These are phyloP conservation scores for Smittia sp. DNA, from an alignment of 2,888 invertebrate species.

Conservation along the genomic window DNA sequence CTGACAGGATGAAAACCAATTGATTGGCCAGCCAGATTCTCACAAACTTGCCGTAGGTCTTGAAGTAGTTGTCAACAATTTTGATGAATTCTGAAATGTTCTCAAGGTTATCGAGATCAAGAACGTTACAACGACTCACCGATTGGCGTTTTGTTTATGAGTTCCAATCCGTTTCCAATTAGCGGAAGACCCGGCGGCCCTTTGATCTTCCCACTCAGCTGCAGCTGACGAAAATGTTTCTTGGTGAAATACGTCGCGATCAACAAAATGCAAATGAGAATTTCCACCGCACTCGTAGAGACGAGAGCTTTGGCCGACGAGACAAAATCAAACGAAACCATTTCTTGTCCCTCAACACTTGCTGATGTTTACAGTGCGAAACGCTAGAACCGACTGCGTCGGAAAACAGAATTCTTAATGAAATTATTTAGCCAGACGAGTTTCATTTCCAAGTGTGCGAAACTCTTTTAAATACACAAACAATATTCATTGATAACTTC, in stretches of 20 bases:
- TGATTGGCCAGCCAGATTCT: slow-evolving; percentile 53
- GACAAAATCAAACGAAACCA: too few relatives aligned
- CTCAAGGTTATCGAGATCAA: not conserved
- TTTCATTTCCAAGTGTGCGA: too few relatives aligned
- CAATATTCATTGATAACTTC: too few relatives aligned
- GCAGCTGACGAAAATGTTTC: slow-evolving; percentile 3
- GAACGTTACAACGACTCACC: slow-evolving; percentile 1
- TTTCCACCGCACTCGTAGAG: too few relatives aligned
- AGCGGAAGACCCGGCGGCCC: slow-evolving; percentile 47
- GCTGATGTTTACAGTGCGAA: too few relatives aligned
- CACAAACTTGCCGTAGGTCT: slow-evolving; percentile 26
- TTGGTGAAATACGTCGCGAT: not conserved
- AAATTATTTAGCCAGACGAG: too few relatives aligned
- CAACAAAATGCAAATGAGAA: too few relatives aligned
- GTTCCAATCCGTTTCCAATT: slow-evolving; percentile 46
- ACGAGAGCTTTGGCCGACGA: too few relatives aligned
- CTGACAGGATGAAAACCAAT: slow-evolving; percentile 53
- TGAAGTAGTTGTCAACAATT: slow-evolving; percentile 1
- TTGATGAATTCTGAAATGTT: slow-evolving; percentile 8
- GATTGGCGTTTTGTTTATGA: slow-evolving; percentile 18
- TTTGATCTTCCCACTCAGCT: slow-evolving; percentile 44
- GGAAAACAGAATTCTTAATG: too few relatives aligned
- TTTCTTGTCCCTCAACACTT: too few relatives aligned
- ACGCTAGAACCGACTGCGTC: too few relatives aligned
- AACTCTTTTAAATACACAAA: too few relatives aligned